These are phyloP conservation scores for Diarsia brunnea DNA, from an alignment of 2,888 invertebrate genomes.

Conservation along the genomic window DNA sequence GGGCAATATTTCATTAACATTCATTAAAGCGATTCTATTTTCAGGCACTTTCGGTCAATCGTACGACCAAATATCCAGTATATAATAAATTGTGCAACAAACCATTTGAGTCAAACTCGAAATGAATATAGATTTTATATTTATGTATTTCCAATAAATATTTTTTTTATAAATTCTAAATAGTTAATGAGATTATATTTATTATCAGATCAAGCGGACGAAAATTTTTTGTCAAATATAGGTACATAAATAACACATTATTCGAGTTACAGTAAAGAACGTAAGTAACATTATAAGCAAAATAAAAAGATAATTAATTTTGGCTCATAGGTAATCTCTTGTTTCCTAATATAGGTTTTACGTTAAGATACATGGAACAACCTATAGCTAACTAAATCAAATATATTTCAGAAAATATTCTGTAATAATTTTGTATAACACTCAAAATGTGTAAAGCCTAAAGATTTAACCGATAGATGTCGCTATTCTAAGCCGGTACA, in stretches of 20 bases:
- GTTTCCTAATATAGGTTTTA: background rate
- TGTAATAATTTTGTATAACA: constrained; percentile 16
- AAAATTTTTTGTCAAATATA: background rate
- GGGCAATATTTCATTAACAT: constrained; percentile 29
- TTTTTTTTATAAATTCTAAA: background rate
- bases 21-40: constrained; percentile 2
- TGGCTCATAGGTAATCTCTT: background rate
- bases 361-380: constrained; percentile 3
- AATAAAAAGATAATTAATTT: background rate
- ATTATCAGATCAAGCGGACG: constrained; percentile 55
- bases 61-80: constrained; percentile 8
- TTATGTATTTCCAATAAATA: background rate
- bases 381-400: constrained; percentile 1
- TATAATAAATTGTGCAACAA: constrained; percentile 3
- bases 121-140: background rate
- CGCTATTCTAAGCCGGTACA: constrained; percentile 11
- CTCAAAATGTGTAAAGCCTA: background rate
- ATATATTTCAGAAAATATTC: constrained; percentile 35
- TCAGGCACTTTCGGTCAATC: constrained; percentile 6
- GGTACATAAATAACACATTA: background rate
- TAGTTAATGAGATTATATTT: constrained; percentile 46
- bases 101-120: constrained; percentile 22
- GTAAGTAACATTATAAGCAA: background rate
- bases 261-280: background rate
- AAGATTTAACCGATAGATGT: constrained; percentile 22